Evolutionary conservation across 2,797 vertebrate species (phyloP).

Genomic region (Threskiornis aethiopicus): DNA sequence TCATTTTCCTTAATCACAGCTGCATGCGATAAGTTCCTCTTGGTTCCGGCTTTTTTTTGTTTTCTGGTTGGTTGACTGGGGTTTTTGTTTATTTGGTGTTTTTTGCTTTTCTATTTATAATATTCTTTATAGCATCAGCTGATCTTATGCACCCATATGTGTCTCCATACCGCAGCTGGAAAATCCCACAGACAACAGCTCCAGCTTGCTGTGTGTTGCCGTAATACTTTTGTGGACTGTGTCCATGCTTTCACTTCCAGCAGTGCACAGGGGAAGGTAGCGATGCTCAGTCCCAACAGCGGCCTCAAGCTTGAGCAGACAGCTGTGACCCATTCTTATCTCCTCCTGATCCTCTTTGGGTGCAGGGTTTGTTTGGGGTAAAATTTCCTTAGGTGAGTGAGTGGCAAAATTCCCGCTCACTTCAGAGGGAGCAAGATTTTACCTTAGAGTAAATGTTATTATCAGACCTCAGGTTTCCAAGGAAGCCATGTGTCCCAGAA

Average conservation of each 20-base stretch:
- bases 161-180: neutral
- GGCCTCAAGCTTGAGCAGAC: neutral
- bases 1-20: neutral
- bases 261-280: neutral
- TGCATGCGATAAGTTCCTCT: neutral
- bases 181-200: neutral
- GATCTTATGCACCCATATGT: neutral
- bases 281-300: neutral
- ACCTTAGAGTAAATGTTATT: neutral
- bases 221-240: neutral
- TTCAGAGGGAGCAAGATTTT: neutral
- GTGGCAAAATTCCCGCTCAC: neutral
- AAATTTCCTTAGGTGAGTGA: neutral
- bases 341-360: neutral
- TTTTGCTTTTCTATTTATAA: neutral
- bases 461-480: neutral
- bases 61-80: neutral
- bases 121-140: neutral
- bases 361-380: neutral
- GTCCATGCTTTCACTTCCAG: neutral
- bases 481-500: neutral
- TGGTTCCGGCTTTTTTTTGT: rapidly evolving
- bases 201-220: neutral
- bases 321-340: neutral
- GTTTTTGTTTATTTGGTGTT: neutral